Evolutionary conservation across 2,797 vertebrate genomes (phyloP).

Genomic region (Tachyglossus aculeatus): DNA sequence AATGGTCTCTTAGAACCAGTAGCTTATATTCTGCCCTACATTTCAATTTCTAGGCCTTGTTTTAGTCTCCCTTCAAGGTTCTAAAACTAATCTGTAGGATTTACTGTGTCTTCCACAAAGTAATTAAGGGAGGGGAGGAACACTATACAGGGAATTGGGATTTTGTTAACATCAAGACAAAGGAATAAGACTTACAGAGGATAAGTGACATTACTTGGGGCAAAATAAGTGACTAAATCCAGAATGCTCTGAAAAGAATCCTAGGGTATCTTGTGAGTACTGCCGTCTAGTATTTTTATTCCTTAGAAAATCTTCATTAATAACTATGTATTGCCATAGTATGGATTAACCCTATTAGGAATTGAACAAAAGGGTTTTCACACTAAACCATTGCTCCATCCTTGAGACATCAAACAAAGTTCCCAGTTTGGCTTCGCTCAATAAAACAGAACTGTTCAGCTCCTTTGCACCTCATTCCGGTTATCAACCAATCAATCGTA

Average conservation of each 20-base stretch:
- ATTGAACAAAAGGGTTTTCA: too few relatives aligned
- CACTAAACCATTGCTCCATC: too few relatives aligned
- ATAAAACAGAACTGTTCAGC: too few relatives aligned
- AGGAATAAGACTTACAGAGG: slow-evolving; percentile 15
- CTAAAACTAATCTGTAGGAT: background rate
- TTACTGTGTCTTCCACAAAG: slow-evolving; percentile 13
- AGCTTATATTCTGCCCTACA: background rate
- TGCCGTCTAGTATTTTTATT: too few relatives aligned
- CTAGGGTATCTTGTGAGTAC: too few relatives aligned
- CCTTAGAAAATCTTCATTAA: too few relatives aligned
- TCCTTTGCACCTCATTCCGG: too few relatives aligned
- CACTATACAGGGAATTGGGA: slow-evolving; percentile 6
- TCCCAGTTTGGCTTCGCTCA: too few relatives aligned
- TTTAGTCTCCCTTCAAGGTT: background rate
- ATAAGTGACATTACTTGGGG: background rate
- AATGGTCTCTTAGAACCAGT: background rate
- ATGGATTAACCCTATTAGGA: too few relatives aligned
- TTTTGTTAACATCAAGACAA: slow-evolving; percentile 14
- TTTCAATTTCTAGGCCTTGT: slow-evolving; percentile 9
- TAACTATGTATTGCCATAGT: too few relatives aligned
- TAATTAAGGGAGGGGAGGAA: slow-evolving; percentile 3
- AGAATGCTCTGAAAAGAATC: background rate
- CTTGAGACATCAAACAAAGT: too few relatives aligned
- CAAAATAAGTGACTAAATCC: background rate
- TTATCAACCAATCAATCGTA: too few relatives aligned